Percentiles rank a stretch among this genome's conserved stretches.
phyloP scores from a whole-genome alignment of 1,140 invertebrate species.

The Leptinotarsa defecta region DNA sequence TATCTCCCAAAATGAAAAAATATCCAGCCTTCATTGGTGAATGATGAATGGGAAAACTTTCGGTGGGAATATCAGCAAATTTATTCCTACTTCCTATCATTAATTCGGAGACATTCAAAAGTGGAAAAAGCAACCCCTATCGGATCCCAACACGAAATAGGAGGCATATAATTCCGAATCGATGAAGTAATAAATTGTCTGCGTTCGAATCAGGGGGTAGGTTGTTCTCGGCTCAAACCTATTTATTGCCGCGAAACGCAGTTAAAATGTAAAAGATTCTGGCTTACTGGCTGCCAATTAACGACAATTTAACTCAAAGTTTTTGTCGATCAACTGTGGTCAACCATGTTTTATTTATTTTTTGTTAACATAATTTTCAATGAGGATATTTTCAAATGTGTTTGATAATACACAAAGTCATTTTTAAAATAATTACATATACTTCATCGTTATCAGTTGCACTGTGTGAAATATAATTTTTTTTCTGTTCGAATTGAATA shows the following conservation, averaged over 20 bases:
- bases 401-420: too few species aligned
- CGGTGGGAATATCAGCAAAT: background rate
- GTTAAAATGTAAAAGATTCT: conserved; percentile 4
- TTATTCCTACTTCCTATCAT: background rate
- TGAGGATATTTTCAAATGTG: too few species aligned
- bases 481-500: too few species aligned
- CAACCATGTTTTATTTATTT: background rate
- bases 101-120: background rate
- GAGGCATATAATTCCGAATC: conserved; percentile 19
- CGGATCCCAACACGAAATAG: conserved; percentile 18
- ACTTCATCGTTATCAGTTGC: too few species aligned
- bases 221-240: conserved; percentile 1
- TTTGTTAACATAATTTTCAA: too few species aligned
- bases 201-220: conserved; percentile 6
- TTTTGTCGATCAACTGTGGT: background rate
- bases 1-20: background rate
- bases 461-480: too few species aligned
- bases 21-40: background rate
- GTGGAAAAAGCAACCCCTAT: background rate
- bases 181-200: conserved; percentile 24
- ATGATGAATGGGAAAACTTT: background rate
- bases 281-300: conserved; percentile 2
- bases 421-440: too few species aligned
- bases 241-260: conserved; percentile 5
- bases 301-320: background rate